Base-by-base conservation (phyloP, 2,797 vertebrate species). In the Phoebastria nigripes region DNA sequence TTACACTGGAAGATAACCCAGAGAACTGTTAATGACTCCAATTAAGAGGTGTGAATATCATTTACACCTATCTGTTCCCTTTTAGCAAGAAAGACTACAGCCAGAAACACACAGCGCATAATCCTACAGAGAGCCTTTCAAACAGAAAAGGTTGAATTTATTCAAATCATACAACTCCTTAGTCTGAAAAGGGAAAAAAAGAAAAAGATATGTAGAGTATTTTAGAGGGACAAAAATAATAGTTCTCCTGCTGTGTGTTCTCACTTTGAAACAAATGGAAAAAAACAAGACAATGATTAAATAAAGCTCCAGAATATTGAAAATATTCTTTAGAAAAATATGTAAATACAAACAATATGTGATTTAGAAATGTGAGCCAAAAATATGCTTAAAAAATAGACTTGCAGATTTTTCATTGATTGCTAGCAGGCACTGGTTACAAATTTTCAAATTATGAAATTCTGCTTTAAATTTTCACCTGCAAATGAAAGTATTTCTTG, bases 321-420 rank as follows among this genome's bases (percentile, higher is more conserved):
- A 95, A 92, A 91, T 93, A 83, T 94, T 94, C 78, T 74, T 69
- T 83, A 87, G 88, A 86, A 96, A 94, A 97, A 91, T 87, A 92
- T 72, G 54, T 62, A 97, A 97, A 97, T 96, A 93, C 78, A 97
- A 97, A 96, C 94, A 97, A 94, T 93, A 95, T 97, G 95, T 83
- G 71, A 74, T 92, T 93, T 81, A 92, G 46, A 94, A 91, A 76
- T 86, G 52, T 42, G 52, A 96, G 83, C 89, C 95, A 96, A 96
- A 94, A 96, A 61, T 44, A 49, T n/a, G 26, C 44, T 89, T 91
- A 73, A 96, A 96, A 96, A 87, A 88, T 77, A 93, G 62, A 93
- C 94, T 78, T 84, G 76, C 73, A 94, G 87, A 90, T 84, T 96
- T 96, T 86, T 94, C 65, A 85, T 55, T 95, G 86, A 89, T 91